These are phyloP conservation scores for Watsonalla binaria DNA, from an alignment of 2,888 invertebrate species.

Conservation along the genomic window DNA sequence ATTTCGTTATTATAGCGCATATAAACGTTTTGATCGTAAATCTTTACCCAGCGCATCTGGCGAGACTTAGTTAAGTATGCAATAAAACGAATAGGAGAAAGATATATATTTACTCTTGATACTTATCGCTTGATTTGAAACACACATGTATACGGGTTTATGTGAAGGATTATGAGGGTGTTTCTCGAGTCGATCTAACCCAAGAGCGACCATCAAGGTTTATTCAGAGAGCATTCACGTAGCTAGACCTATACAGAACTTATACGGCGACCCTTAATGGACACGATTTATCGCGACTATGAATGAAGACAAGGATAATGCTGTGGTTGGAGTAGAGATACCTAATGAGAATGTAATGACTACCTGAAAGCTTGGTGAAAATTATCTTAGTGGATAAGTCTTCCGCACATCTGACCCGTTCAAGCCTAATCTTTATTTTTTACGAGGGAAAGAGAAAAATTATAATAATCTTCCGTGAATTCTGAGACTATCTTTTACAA, in stretches of 20 bases:
- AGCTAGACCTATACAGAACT: neutral
- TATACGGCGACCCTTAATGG: constrained; percentile 4
- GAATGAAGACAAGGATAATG: neutral
- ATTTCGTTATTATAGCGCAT: neutral
- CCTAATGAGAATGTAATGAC: too few relatives aligned
- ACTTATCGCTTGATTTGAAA: too few relatives aligned
- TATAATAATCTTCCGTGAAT: constrained; percentile 3
- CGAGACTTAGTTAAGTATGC: neutral
- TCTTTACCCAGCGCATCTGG: neutral
- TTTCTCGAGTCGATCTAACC: neutral
- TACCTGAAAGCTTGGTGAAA: too few relatives aligned
- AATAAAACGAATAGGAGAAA: constrained; percentile 1
- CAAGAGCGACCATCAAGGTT: neutral
- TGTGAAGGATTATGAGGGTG: neutral
- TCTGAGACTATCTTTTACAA: constrained; percentile 11
- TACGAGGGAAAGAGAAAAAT: neutral
- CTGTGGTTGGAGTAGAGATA: too few relatives aligned
- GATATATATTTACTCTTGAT: neutral
- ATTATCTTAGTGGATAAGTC: too few relatives aligned
- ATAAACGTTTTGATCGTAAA: neutral
- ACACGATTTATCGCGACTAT: constrained; percentile 2
- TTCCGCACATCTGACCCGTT: too few relatives aligned
- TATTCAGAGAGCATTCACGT: neutral
- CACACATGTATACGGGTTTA: neutral
- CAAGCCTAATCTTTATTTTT: too few relatives aligned